Evolutionary conservation across 1,140 invertebrate species (phyloP), one percentile per base, ranked within the genome.

Genomic region (Scaptomyza montana): DNA sequence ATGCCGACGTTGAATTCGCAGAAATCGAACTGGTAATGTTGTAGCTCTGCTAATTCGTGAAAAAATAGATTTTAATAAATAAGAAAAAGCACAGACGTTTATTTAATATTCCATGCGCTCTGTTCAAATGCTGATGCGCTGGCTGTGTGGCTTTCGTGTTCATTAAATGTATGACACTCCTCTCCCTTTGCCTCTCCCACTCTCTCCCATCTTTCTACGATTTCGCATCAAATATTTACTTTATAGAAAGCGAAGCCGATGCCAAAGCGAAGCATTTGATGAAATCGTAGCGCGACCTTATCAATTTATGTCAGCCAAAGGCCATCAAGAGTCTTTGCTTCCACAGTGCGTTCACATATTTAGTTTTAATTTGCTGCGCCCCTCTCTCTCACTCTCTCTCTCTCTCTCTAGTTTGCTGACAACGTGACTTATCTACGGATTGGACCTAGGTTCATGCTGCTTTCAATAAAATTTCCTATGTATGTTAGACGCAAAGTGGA

Each of bases 271-370:
- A 45, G 8, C 39, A 46, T 25, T 62, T 62, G 36, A 63, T 64
- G 68, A 60, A 76, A 72, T 69, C 41, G 77, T 41, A 30, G 80
- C 41, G 54, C 72, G 54, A 71, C 77, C 80, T 85, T 86, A 86
- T 85, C 81, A 85, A 85, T 86, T 85, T 78, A 63, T 86, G 81
- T 86, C 81, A 86, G 77, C 57, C 65, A 62, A 54, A 64, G 80
- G 78, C 67, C 62, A 45, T 53, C 33, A 25, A 46, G 33, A 54
- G 56, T 43, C 55, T 51, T 70, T 41, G 51, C 51, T 47, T 65
- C 43, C 13, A 61, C 55, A 45, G 47, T 43, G 51, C 39, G 66
- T 68, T 66, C 63, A 65, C 74, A 62, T 78, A 71, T 64, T 82
- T 68, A 71, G 80, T 69, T 79, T 85, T 68, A 79, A 68, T 77